phyloP scores from a whole-genome alignment of 2,888 invertebrate species.

The Ecliptopera silaceata region DNA sequence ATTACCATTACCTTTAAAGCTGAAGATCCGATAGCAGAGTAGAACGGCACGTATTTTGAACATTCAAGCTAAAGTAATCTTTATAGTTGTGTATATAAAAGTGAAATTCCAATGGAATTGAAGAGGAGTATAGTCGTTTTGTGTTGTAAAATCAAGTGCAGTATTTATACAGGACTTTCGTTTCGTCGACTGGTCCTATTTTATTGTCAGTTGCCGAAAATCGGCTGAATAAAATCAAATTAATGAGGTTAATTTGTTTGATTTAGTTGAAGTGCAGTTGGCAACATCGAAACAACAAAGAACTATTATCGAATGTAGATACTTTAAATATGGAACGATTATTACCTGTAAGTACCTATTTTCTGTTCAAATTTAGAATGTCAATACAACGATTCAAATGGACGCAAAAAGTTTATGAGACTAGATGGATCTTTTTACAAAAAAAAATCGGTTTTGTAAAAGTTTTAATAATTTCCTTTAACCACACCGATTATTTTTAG shows the following conservation, averaged over 20 bases:
- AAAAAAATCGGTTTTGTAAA: no score
- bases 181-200: constrained; percentile 66
- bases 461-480: no score
- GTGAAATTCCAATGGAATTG: constrained; percentile 1
- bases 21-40: background rate
- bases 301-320: background rate
- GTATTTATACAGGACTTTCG: constrained; percentile 71
- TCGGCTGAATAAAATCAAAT: constrained; percentile 58
- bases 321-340: background rate
- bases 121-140: constrained; percentile 29
- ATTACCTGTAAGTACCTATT: no score
- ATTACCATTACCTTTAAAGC: background rate
- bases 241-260: constrained; percentile 51
- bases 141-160: constrained; percentile 28
- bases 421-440: no score
- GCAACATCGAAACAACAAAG: constrained; percentile 6
- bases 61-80: background rate
- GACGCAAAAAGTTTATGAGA: no score
- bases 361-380: no score
- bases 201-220: constrained; percentile 69
- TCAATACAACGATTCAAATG: no score
- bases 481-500: no score
- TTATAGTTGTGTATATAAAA: background rate
- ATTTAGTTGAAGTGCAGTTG: constrained; percentile 25
- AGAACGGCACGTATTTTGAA: background rate